Base-by-base conservation (phyloP, 2,797 vertebrate genomes). In the Halcyon badia region DNA sequence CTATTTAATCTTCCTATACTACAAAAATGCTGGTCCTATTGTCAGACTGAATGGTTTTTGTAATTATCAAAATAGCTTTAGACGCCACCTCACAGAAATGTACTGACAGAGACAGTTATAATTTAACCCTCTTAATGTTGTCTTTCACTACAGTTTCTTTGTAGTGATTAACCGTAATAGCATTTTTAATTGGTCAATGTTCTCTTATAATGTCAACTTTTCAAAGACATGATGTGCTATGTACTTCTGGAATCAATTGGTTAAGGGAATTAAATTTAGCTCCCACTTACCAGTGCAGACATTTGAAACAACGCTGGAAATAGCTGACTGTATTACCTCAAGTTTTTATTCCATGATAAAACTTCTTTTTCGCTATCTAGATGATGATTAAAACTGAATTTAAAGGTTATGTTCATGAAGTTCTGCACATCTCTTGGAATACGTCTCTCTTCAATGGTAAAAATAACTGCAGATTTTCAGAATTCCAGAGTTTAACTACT, bases 311-410 rank as follows among this genome's bases (percentile, higher is more conserved):
- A 68, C 54, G 13, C 30, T 4, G 3, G 33, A 85, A 95, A 89
- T 46, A 87, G 54, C 44, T 85, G 37, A 46, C 37, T 77, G 10
- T 48, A 64, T 82, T 92, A 84, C 51, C 20, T 85, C 21, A 71
- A 62, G 41, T 41, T 96, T 82, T 92, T 93, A 78, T 89, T 95
- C 46, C 80, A 5, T 77, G 17, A 46, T 89, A 87, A 77, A 86
- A 49, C 26, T 89, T 76, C 31, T 48, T 85, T 94, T 70, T 57
- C 35, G 25, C 71, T 87, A 35, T 70, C 49, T 31, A 84, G 46
- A 64, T 19, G 25, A 80, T 68, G 71, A 87, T 82, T 94, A 89
- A 92, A 96, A 84, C 21, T 68, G 77, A 95, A 90, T 92, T 42
- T 79, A 10, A 79, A 90, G 31, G 56, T 82, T 95, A 73, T 9